Base-by-base conservation (phyloP, 1,140 invertebrate species). In the Trichonephila inaurata region DNA sequence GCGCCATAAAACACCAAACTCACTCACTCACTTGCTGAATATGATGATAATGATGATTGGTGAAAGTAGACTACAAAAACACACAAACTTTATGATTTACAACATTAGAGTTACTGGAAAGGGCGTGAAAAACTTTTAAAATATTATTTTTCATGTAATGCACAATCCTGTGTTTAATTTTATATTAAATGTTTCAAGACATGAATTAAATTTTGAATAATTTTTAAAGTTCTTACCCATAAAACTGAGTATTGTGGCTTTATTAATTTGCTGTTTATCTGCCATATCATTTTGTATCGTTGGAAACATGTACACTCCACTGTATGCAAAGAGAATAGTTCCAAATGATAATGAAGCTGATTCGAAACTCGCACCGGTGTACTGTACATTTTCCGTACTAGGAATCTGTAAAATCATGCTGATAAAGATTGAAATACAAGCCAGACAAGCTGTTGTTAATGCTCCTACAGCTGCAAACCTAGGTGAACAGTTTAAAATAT, bases 231-330 rank as follows among this genome's bases (percentile, higher is more conserved):
- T 40, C 72, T 96, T 95, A 97, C 97, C 96, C 81, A 95, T 85
- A 95, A 97, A 97, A 51, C 96, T 96, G 82, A 96, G 95, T 14
- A 96, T 95, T 21, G 97, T 95, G 88, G 96, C 96, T 61, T 95
- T 96, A 12, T 96, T 95, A 95, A 97, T 97, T 94, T 97, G 95
- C 2, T 95, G 95, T 94, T 96, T 96, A 86, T 97, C 96, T 28
- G 95, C 95, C 97, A 97, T 97, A 94, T 97, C 97, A 94, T 97
- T 97, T 95, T 97, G 97, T 62, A 97, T 97, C 0, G 97, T 97
- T 16, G 97, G 97, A 95, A 97, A 97, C 0, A 97, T 96, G 21
- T 97, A 97, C 0, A 97, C 97, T 19, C 97, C 97, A 3, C 97
- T 97, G 95, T 97, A 97, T 1, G 97, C 96, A 94, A 97, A 97